Conservation (phyloP, 2,113 vertebrate species). For the Hemiscyllium ocellatum region DNA sequence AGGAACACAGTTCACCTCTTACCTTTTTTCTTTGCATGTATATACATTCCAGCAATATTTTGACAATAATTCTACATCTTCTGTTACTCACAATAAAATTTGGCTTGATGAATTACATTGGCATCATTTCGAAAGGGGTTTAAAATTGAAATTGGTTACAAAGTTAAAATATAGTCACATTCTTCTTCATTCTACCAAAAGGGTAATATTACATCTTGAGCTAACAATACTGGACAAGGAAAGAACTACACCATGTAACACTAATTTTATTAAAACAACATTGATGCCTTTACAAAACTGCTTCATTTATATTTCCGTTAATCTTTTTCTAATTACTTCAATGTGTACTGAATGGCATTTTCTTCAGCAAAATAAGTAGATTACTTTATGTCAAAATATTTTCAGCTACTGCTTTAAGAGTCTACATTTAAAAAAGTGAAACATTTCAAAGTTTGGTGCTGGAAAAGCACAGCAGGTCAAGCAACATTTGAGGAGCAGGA, state of each 20-base stretch:
- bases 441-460: background rate
- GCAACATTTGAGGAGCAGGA: too few relatives aligned
- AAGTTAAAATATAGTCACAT: background rate
- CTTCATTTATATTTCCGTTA: background rate
- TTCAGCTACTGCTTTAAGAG: background rate
- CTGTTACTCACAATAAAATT: constrained; percentile 1
- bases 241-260: background rate
- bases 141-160: background rate
- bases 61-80: background rate
- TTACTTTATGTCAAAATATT: background rate
- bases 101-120: background rate
- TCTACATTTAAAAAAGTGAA: background rate
- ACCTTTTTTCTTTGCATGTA: background rate
- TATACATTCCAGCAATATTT: background rate
- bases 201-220: too few relatives aligned
- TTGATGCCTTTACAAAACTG: background rate
- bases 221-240: background rate
- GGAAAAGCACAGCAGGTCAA: too few relatives aligned
- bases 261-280: background rate
- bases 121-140: background rate
- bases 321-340: background rate
- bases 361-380: background rate
- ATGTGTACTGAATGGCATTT: background rate
- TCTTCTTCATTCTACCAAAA: too few relatives aligned
- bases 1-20: background rate